Conservation (phyloP, 2,797 vertebrate genomes). For the Melanotaenia trifasciata region DNA sequence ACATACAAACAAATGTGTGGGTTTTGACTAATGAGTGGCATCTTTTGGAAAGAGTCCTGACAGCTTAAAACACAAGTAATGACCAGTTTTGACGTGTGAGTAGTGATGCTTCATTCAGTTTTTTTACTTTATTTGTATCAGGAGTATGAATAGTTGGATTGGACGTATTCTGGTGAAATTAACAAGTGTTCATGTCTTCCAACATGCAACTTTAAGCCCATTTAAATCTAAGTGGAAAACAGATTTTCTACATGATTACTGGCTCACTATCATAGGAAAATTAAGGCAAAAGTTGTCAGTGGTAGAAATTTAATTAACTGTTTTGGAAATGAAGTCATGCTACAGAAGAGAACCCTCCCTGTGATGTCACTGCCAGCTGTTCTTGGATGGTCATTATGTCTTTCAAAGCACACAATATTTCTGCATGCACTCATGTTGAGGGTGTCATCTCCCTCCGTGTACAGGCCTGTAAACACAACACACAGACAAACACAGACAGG, state of each 20-base stretch:
- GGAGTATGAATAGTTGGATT: conserved; percentile 40
- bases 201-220: conserved; percentile 33
- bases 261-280: conserved; percentile 30
- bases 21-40: conserved; percentile 4
- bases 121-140: conserved; percentile 34
- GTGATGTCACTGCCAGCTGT: conserved; percentile 72
- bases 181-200: conserved; percentile 11
- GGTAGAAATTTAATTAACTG: conserved; percentile 49
- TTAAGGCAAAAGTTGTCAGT: conserved; percentile 51
- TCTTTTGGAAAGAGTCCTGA: conserved; percentile 6
- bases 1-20: conserved; percentile 3
- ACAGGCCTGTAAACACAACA: neutral
- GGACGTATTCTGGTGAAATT: conserved; percentile 30
- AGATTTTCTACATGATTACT: conserved; percentile 36
- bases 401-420: conserved; percentile 44
- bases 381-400: conserved; percentile 46
- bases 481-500: neutral
- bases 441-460: conserved; percentile 29
- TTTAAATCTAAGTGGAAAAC: conserved; percentile 29
- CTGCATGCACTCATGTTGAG: conserved; percentile 31
- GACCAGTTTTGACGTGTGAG: neutral
- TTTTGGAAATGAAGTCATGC: conserved; percentile 59
- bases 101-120: conserved; percentile 22
- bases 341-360: conserved; percentile 48
- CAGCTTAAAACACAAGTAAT: conserved; percentile 8